Evolutionary conservation across 1,140 invertebrate genomes (phyloP).

Genomic region (Protaetia brevitarsis): DNA sequence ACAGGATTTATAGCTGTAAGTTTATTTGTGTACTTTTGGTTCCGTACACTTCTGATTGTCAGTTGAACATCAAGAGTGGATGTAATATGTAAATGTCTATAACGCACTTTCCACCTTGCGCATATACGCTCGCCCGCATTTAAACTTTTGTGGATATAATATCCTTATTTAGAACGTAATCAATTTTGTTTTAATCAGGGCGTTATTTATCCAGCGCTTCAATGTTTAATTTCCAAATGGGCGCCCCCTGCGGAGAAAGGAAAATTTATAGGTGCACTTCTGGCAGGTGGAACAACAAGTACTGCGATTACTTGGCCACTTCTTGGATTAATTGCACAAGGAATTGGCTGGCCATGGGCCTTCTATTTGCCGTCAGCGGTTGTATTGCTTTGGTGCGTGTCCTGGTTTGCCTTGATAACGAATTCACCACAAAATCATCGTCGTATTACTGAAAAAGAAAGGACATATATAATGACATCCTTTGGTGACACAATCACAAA

Average conservation of each 20-base stretch:
- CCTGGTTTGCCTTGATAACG: conserved; percentile 65
- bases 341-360: conserved; percentile 67
- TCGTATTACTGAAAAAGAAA: conserved; percentile 72
- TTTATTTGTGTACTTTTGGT: neutral
- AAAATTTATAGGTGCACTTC: conserved; percentile 69
- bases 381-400: conserved; percentile 57
- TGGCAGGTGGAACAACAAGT: conserved; percentile 75
- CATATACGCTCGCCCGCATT: too few species aligned
- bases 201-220: conserved; percentile 68
- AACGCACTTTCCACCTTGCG: neutral
- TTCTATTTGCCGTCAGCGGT: conserved; percentile 69
- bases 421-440: conserved; percentile 73
- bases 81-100: too few species aligned
- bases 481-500: conserved; percentile 56
- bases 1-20: conserved; percentile 65
- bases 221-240: conserved; percentile 70
- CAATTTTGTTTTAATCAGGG: conserved; percentile 52
- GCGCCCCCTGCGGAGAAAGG: conserved; percentile 72
- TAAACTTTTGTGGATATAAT: too few species aligned
- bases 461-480: conserved; percentile 66
- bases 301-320: conserved; percentile 73
- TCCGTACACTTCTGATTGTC: too few species aligned
- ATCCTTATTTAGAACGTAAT: neutral
- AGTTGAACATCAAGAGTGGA: too few species aligned
- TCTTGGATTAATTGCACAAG: conserved; percentile 61